These are phyloP conservation scores for Poecilobothrus nobilitatus DNA, from an alignment of 2,888 invertebrate species.

Conservation along the genomic window DNA sequence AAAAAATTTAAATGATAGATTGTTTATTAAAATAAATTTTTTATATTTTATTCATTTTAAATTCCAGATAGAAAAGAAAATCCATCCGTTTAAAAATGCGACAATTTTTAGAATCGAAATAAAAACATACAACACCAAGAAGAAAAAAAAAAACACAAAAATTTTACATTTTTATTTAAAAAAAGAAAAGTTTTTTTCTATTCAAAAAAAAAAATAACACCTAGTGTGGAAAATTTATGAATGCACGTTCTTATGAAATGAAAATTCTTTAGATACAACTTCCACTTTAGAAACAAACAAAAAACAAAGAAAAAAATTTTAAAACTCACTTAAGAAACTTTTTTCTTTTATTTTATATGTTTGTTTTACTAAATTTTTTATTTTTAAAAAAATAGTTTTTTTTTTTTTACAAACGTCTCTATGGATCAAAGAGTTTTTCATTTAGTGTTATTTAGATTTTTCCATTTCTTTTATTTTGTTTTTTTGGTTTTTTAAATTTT, in stretches of 20 bases:
- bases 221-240: not conserved
- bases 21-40: too few relatives aligned
- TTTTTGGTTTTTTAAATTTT: not conserved
- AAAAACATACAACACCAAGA: not conserved
- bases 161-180: not conserved
- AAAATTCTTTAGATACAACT: not conserved
- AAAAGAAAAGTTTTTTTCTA: not conserved
- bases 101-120: not conserved
- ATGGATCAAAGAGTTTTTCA: conserved; percentile 2
- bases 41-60: too few relatives aligned
- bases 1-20: too few relatives aligned
- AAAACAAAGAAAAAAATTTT: not conserved
- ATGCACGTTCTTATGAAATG: not conserved
- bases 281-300: not conserved
- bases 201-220: not conserved
- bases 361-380: too few relatives aligned
- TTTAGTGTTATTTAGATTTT: too few relatives aligned
- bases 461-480: not conserved
- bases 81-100: not conserved
- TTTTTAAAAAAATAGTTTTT: too few relatives aligned
- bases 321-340: not conserved
- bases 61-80: too few relatives aligned
- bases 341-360: too few relatives aligned
- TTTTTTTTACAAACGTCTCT: not conserved
- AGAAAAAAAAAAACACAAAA: not conserved